Evolutionary conservation across 2,888 invertebrate species (phyloP).

Genomic region (Dasypogon diadema): DNA sequence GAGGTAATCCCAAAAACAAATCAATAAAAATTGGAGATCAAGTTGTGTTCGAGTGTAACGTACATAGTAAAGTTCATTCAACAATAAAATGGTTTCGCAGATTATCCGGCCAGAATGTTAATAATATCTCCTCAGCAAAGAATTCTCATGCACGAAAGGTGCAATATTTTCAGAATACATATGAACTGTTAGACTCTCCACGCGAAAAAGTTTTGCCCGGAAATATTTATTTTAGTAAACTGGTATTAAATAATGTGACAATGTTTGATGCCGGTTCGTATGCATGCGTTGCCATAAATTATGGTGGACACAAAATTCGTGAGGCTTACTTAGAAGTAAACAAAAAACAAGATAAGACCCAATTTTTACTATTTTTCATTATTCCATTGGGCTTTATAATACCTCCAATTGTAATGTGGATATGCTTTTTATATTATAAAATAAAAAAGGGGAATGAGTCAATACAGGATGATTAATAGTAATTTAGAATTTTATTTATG

Average conservation of each 20-base stretch:
- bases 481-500: too few relatives aligned
- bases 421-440: slow-evolving; percentile 61
- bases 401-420: slow-evolving; percentile 64
- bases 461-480: too few relatives aligned
- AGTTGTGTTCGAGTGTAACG: slow-evolving; percentile 66
- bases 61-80: slow-evolving; percentile 64
- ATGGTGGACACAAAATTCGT: slow-evolving; percentile 64
- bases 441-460: slow-evolving; percentile 52
- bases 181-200: slow-evolving; percentile 63
- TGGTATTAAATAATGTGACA: slow-evolving; percentile 64
- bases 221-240: slow-evolving; percentile 65
- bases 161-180: slow-evolving; percentile 63
- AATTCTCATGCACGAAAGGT: too few relatives aligned
- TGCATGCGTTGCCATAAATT: slow-evolving; percentile 66
- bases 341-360: slow-evolving; percentile 58
- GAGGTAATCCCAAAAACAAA: slow-evolving; percentile 63
- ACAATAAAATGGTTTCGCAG: slow-evolving; percentile 67
- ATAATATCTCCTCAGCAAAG: neutral
- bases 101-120: neutral
- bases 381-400: slow-evolving; percentile 66
- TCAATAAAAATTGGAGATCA: slow-evolving; percentile 60
- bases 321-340: slow-evolving; percentile 64
- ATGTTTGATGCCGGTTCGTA: slow-evolving; percentile 64
- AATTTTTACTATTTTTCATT: slow-evolving; percentile 64
- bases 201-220: slow-evolving; percentile 63